Evolutionary conservation across 2,797 vertebrate genomes (phyloP), one percentile per base, ranked within the genome.

Genomic region (Lerista edwardsae): DNA sequence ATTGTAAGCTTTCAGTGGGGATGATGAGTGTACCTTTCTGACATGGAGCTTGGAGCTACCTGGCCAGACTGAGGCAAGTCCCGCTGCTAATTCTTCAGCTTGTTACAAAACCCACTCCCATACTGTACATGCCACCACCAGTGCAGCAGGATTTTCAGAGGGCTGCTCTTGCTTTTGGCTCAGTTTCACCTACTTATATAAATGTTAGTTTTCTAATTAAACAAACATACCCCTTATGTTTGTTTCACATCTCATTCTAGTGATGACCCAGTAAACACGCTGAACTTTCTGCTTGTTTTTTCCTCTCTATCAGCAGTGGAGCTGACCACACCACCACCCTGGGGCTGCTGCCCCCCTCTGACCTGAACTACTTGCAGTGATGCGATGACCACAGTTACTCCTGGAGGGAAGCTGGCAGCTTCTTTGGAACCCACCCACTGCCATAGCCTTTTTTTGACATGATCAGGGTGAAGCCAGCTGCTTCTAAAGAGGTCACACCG

Each of bases 201-300:
- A 39, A 72, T 57, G 29, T n/a, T 59, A 9, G 27, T 51, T 27
- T 47, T 61, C 8, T 64, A 71, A 27, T 44, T 36, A 69, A 51
- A 61, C 15, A 27, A 31, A 27, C 12, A 6, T 29, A 59, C 25
- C 36, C 29, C 23, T 25, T 41, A n/a, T n/a, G 39, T 10, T 9
- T 5, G 27, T 29, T 61, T 84, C 31, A 39, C 25, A 36, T 17
- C 61, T 41, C 71, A 19, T 39, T 74, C 11, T 69, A 39, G 19
- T 59, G 61, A 57, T 79, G 51, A 10, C 21, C 6, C 31, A 36
- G 51, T 79, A 64, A 61, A 83, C 55, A 0, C 77, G 55, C 4
- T 62, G 27, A 82, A 83, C 6, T 84, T 79, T 12, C 34, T 65
- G 34, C 4, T 17, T n/a, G 57, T 44, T 86, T 85, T 78, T 25